These are phyloP conservation scores for Leptinotarsa defecta DNA, from an alignment of 1,140 invertebrate genomes.

Conservation along the genomic window DNA sequence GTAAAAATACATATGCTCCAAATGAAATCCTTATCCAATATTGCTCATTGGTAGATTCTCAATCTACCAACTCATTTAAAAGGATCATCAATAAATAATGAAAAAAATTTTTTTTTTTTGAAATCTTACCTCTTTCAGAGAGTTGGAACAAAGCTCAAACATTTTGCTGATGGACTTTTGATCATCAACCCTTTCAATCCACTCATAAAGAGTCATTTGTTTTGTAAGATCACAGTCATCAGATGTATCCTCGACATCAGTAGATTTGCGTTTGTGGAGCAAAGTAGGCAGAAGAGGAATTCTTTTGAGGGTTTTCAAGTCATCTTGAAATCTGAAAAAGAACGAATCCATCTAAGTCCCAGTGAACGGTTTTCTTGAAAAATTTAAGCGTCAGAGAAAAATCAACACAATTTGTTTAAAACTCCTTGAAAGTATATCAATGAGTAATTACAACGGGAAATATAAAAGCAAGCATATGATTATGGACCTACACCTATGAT, in stretches of 20 bases:
- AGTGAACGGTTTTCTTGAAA: neutral
- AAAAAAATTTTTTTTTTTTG: neutral
- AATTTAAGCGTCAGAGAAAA: no score
- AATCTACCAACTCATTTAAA: no score
- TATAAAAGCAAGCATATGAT: no score
- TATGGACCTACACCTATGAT: no score
- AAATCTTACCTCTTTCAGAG: conserved; percentile 64
- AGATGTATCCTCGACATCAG: neutral
- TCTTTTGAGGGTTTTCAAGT: conserved; percentile 74
- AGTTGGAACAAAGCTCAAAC: conserved; percentile 74
- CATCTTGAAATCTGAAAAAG: conserved; percentile 70
- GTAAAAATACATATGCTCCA: no score
- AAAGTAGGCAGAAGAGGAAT: conserved; percentile 84
- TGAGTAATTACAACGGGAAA: no score
- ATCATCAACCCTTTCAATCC: conserved; percentile 82
- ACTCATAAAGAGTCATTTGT: conserved; percentile 65
- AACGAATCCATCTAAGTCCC: neutral
- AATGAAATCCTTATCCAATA: no score
- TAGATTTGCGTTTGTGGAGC: conserved; percentile 54
- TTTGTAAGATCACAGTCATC: conserved; percentile 9
- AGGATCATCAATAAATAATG: no score
- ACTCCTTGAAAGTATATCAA: no score
- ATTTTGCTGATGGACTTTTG: conserved; percentile 78
- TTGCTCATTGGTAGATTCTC: no score
- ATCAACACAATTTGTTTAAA: no score